Conservation (phyloP, 2,888 invertebrate species). For the Sarcophaga carnaria region DNA sequence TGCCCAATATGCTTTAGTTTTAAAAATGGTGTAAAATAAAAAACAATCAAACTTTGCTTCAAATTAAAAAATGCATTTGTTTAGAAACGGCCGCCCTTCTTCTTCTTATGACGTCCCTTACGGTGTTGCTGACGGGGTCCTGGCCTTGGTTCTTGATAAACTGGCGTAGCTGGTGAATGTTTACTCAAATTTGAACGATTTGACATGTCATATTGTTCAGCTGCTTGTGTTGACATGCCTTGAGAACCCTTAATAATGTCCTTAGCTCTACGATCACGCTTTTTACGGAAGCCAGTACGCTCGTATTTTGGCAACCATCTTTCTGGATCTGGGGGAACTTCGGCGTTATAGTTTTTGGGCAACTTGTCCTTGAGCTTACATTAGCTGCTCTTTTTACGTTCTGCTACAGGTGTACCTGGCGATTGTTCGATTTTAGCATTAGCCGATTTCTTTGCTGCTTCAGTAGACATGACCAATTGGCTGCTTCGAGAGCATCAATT, state of each 20-base stretch:
- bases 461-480: conserved; percentile 94
- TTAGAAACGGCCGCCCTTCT: conserved; percentile 84
- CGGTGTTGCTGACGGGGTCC: conserved; percentile 88
- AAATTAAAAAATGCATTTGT: conserved; percentile 22
- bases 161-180: conserved; percentile 84
- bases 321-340: conserved; percentile 95
- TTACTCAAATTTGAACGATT: conserved; percentile 84
- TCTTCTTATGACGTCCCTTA: conserved; percentile 89
- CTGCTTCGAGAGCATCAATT: conserved; percentile 92
- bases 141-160: conserved; percentile 83
- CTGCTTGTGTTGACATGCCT: conserved; percentile 90
- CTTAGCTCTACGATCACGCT: conserved; percentile 91
- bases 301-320: conserved; percentile 98
- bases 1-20: conserved; percentile 5
- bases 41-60: conserved; percentile 22
- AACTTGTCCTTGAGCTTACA: conserved; percentile 92
- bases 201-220: conserved; percentile 90
- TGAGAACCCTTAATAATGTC: conserved; percentile 94
- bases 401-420: conserved; percentile 86
- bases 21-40: conserved; percentile 59
- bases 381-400: conserved; percentile 85
- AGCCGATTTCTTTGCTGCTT: conserved; percentile 90
- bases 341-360: conserved; percentile 94
- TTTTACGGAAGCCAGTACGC: conserved; percentile 95
- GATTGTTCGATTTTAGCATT: conserved; percentile 88